phyloP scores from a whole-genome alignment of 2,797 vertebrate species.

The Enteromius paludinosus region DNA sequence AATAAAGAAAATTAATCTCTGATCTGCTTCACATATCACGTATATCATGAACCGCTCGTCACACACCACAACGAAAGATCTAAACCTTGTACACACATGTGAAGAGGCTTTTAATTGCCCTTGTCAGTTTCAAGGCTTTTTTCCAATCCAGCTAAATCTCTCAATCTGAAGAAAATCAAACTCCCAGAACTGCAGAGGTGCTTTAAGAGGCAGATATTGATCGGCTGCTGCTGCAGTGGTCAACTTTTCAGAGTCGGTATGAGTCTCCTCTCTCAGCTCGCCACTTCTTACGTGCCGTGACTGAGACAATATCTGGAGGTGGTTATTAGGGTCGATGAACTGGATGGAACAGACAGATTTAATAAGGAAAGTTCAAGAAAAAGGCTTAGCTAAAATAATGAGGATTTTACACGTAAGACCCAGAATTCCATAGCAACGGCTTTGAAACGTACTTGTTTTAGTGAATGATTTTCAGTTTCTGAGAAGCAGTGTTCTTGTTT shows the following conservation, averaged over 20 bases:
- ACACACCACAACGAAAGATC: background rate
- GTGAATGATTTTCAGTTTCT: background rate
- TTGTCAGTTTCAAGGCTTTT: slow-evolving; percentile 32
- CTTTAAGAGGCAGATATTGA: slow-evolving; percentile 48
- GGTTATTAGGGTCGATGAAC: slow-evolving; percentile 36
- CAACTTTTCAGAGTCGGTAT: slow-evolving; percentile 20
- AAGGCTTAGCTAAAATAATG: background rate
- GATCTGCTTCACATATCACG: background rate
- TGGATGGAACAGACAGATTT: background rate
- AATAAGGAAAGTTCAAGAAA: slow-evolving; percentile 21
- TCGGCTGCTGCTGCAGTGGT: slow-evolving; percentile 33
- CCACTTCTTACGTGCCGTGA: background rate
- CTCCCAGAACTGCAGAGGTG: background rate
- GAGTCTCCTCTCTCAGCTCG: background rate
- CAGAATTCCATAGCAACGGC: slow-evolving; percentile 20
- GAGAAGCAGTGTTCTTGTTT: background rate
- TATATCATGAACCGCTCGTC: background rate
- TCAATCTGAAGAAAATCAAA: slow-evolving; percentile 40
- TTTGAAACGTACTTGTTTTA: slow-evolving; percentile 8
- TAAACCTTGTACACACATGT: background rate
- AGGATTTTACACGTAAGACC: slow-evolving; percentile 1
- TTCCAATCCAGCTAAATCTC: slow-evolving; percentile 40
- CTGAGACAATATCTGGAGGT: slow-evolving; percentile 39
- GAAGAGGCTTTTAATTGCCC: slow-evolving; percentile 27
- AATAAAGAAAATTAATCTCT: background rate